Conservation (phyloP, 2,888 invertebrate genomes). For the Drosophila macrospina region DNA sequence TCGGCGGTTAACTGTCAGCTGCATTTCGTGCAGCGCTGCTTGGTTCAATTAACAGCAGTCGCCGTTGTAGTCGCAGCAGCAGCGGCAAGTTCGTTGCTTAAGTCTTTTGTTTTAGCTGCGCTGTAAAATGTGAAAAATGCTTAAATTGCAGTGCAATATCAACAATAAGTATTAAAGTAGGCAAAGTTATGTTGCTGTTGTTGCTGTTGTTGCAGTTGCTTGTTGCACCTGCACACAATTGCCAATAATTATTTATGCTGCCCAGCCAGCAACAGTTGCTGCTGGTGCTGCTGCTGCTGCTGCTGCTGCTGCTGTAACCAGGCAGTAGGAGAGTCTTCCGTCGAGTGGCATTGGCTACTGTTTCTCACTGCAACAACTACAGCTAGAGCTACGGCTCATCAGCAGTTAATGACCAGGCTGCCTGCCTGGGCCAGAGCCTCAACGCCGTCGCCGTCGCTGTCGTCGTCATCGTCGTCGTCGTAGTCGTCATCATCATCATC, state of each 20-base stretch:
- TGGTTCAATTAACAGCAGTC: constrained; percentile 37
- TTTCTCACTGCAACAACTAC: constrained; percentile 50
- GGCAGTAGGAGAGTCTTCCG: constrained; percentile 27
- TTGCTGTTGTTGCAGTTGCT: constrained; percentile 28
- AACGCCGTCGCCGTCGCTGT: constrained; percentile 5
- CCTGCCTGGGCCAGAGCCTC: constrained; percentile 26
- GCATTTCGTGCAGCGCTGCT: constrained; percentile 28
- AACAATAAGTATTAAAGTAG: constrained; percentile 74
- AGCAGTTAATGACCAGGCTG: constrained; percentile 78
- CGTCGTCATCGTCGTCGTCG: constrained; percentile 38
- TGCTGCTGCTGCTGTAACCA: constrained; percentile 1
- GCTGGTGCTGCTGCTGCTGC: background rate
- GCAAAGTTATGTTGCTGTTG: constrained; percentile 58
- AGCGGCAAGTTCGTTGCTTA: constrained; percentile 70
- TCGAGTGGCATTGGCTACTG: constrained; percentile 75
- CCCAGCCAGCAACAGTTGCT: constrained; percentile 47
- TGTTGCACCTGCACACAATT: constrained; percentile 82
- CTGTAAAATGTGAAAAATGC: constrained; percentile 75
- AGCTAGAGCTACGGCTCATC: constrained; percentile 70
- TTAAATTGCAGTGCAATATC: constrained; percentile 78
- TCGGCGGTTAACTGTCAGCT: constrained; percentile 24
- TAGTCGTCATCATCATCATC: constrained; percentile 37
- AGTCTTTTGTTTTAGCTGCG: constrained; percentile 73
- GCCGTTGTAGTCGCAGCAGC: constrained; percentile 19
- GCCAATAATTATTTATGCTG: constrained; percentile 83